These are phyloP conservation scores for Apostichopus californicus DNA, from an alignment of 35 echinoderm and acorn worm species.

Conservation along the genomic window DNA sequence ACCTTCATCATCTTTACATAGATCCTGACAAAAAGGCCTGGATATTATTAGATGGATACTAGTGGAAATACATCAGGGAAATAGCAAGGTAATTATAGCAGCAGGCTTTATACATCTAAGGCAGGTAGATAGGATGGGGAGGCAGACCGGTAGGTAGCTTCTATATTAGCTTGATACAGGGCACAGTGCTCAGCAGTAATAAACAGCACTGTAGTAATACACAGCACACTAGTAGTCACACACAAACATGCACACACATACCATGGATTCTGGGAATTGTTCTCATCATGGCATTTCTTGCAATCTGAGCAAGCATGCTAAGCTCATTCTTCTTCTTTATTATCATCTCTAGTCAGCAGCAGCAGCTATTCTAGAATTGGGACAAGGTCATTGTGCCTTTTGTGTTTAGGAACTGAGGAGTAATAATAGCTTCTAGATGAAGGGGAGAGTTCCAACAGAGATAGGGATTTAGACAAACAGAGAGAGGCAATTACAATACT, in stretches of 20 bases:
- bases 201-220: no score
- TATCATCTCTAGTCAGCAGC: neutral
- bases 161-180: no score
- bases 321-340: neutral
- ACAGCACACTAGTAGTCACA: no score
- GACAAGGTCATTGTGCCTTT: slow-evolving; percentile 44
- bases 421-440: neutral
- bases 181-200: no score
- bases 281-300: neutral
- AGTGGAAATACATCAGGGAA: neutral
- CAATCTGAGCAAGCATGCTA: neutral
- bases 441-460: slow-evolving; percentile 9
- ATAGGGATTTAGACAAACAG: neutral
- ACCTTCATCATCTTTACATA: neutral
- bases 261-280: slow-evolving; percentile 31
- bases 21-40: neutral
- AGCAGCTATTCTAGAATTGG: slow-evolving; percentile 11
- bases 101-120: neutral
- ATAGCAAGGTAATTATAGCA: neutral
- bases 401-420: neutral
- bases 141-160: no score
- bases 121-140: neutral
- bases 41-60: neutral
- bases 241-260: neutral
- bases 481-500: neutral